These are phyloP conservation scores for Papilio dardanus DNA, from an alignment of 1,140 invertebrate species.

Conservation along the genomic window DNA sequence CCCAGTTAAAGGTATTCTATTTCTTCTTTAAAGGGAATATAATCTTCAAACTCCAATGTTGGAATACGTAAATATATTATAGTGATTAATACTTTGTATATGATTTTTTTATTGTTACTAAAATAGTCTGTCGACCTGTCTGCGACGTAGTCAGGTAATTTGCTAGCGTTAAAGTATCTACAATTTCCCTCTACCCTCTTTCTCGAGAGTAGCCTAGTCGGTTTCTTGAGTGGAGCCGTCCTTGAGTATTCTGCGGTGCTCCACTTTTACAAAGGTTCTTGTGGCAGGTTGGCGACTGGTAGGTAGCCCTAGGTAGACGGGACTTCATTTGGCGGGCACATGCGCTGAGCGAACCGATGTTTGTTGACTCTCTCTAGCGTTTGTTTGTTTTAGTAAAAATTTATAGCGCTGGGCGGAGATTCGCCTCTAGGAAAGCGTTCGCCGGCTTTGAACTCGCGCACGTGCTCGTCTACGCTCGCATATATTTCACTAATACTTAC, in stretches of 20 bases:
- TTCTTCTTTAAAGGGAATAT: not conserved
- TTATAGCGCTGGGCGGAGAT: slow-evolving; percentile 63
- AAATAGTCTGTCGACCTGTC: not conserved
- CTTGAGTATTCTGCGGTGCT: slow-evolving; percentile 35
- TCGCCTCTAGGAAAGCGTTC: slow-evolving; percentile 44
- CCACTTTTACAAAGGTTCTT: slow-evolving; percentile 34
- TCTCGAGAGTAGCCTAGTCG: slow-evolving; percentile 31
- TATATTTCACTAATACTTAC: slow-evolving; percentile 37
- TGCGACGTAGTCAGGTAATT: slow-evolving; percentile 19
- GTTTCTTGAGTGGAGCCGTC: slow-evolving; percentile 31
- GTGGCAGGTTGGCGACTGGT: slow-evolving; percentile 14
- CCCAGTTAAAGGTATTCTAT: not conserved
- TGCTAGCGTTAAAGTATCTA: slow-evolving; percentile 20
- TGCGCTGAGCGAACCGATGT: slow-evolving; percentile 55
- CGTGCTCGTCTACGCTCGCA: slow-evolving; percentile 25
- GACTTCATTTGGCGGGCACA: slow-evolving; percentile 45
- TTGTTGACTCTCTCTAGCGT: slow-evolving; percentile 58
- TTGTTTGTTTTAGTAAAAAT: slow-evolving; percentile 75
- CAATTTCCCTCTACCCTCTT: slow-evolving; percentile 23
- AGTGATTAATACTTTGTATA: no score
- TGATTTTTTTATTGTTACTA: not conserved
- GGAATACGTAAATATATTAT: no score
- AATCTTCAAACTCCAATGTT: no score
- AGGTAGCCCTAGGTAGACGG: slow-evolving; percentile 34
- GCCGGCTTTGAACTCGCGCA: slow-evolving; percentile 50